These are phyloP conservation scores for Anoplophora glabripennis DNA, from an alignment of 1,140 invertebrate species.

Conservation along the genomic window DNA sequence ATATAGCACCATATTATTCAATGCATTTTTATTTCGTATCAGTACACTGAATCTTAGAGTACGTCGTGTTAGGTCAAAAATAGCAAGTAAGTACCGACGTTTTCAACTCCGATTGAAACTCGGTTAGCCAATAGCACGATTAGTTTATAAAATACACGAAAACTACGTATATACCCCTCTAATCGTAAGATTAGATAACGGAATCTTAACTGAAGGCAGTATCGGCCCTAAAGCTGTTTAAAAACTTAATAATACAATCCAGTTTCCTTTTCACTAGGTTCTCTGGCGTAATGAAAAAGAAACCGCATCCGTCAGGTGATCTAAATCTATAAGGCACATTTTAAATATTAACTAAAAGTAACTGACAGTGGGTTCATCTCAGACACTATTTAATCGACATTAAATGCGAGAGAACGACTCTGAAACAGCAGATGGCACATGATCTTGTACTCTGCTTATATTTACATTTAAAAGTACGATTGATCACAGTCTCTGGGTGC, in stretches of 20 bases:
- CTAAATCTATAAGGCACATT: constrained; percentile 29
- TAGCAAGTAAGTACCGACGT: neutral
- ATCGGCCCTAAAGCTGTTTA: constrained; percentile 1
- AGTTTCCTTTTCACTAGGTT: constrained; percentile 41
- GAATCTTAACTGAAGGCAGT: neutral
- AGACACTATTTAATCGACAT: constrained; percentile 37
- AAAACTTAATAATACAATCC: constrained; percentile 21
- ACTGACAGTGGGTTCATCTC: constrained; percentile 26
- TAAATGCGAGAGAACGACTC: constrained; percentile 38
- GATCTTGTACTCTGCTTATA: constrained; percentile 10
- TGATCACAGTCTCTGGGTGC: constrained; percentile 35
- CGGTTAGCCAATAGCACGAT: neutral
- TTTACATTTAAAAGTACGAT: neutral
- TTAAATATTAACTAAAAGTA: constrained; percentile 6
- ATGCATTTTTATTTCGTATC: too few relatives aligned
- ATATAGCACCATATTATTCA: constrained; percentile 31
- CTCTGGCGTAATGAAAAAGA: constrained; percentile 37
- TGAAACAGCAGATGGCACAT: constrained; percentile 29
- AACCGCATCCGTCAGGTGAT: constrained; percentile 23
- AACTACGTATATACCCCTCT: neutral
- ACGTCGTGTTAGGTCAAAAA: constrained; percentile 8
- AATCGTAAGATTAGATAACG: neutral
- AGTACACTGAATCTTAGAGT: constrained; percentile 4
- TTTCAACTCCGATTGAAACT: neutral
- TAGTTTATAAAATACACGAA: constrained; percentile 1